Evolutionary conservation across 1,140 invertebrate genomes (phyloP).

Genomic region (Nilaparvata lugens): DNA sequence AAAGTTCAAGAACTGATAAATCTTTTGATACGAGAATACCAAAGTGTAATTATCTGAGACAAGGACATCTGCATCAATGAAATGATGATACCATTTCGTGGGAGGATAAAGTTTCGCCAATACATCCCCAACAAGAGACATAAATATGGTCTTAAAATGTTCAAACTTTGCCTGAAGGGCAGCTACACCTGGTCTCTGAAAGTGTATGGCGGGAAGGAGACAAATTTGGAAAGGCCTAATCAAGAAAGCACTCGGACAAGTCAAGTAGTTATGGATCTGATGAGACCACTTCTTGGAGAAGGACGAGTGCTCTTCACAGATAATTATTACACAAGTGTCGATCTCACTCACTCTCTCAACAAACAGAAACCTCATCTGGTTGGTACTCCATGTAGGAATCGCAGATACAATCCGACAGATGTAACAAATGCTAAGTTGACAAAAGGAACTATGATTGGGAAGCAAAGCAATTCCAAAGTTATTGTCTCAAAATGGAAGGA

Average conservation of each 20-base stretch:
- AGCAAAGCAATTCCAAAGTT: neutral
- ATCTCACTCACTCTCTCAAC: neutral
- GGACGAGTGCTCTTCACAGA: neutral
- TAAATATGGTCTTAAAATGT: slow-evolving; percentile 28
- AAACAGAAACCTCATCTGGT: neutral
- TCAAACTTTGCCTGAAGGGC: slow-evolving; percentile 25
- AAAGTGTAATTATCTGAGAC: slow-evolving; percentile 9
- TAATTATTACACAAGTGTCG: neutral
- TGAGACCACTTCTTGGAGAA: neutral
- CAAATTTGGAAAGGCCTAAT: neutral
- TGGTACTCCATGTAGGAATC: neutral
- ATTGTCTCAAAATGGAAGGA: neutral
- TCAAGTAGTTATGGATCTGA: neutral
- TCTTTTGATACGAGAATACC: slow-evolving; percentile 4
- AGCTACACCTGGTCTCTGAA: slow-evolving; percentile 23
- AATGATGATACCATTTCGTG: slow-evolving; percentile 30
- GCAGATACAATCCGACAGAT: neutral
- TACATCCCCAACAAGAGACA: slow-evolving; percentile 31
- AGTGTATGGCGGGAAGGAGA: slow-evolving; percentile 23
- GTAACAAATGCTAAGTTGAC: neutral
- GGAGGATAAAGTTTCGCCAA: slow-evolving; percentile 29
- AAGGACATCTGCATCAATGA: slow-evolving; percentile 32
- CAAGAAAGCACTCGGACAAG: neutral
- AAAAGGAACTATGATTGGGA: neutral
- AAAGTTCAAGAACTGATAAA: neutral